phyloP scores from a whole-genome alignment of 92 coral and sea anemone genomes.

The Palythoa caribaeorum region DNA sequence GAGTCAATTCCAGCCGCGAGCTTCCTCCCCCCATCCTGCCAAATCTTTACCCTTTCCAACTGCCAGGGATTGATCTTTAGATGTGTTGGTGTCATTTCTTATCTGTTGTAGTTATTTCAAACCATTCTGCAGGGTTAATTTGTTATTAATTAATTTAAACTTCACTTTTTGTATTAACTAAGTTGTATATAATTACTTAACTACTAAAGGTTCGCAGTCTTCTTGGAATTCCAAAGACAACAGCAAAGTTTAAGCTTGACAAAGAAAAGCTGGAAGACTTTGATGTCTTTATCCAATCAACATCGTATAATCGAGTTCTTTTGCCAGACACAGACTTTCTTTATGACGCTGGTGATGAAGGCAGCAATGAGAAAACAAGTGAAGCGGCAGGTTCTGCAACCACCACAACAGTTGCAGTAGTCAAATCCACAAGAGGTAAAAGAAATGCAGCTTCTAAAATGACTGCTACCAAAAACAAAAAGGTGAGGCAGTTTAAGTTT shows the following conservation, averaged over 20 bases:
- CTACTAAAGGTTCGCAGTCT: constrained; percentile 71
- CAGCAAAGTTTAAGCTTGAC: constrained; percentile 85
- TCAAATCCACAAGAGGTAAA: constrained; percentile 61
- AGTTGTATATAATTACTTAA: not conserved
- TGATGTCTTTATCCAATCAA: constrained; percentile 96
- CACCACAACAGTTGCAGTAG: constrained; percentile 29
- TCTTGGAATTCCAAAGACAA: constrained; percentile 83
- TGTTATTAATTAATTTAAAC: no score
- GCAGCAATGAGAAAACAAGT: not conserved
- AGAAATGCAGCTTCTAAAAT: constrained; percentile 34
- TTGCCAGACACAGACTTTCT: constrained; percentile 90
- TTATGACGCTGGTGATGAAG: constrained; percentile 82
- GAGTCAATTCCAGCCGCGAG: no score
- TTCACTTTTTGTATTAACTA: not conserved
- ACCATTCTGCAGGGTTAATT: no score
- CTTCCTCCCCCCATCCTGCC: no score
- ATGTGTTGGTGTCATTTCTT: no score
- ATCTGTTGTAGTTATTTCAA: no score
- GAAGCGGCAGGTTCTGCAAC: constrained; percentile 46
- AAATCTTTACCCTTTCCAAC: no score
- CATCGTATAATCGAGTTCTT: constrained; percentile 90
- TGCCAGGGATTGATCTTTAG: no score
- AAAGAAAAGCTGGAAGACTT: constrained; percentile 88
- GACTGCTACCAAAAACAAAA: not conserved
- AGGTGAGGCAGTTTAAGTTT: not conserved